Evolutionary conservation across 2,797 vertebrate species (phyloP).

Genomic region (Toxotes lorentzi): DNA sequence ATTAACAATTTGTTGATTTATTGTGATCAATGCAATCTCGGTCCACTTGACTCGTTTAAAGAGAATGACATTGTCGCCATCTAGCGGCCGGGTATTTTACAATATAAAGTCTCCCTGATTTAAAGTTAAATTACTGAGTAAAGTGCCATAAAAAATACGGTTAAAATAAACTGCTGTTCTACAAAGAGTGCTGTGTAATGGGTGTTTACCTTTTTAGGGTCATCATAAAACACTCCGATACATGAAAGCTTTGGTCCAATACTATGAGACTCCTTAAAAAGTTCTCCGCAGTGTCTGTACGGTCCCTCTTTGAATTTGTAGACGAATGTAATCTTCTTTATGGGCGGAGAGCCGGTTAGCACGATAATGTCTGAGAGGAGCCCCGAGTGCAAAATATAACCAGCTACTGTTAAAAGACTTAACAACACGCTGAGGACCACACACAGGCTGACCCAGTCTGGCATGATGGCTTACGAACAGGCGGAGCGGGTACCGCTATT

Average conservation of each 20-base stretch:
- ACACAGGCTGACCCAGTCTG: conserved; percentile 87
- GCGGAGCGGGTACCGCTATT: not conserved
- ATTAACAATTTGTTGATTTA: not conserved
- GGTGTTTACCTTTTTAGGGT: conserved; percentile 82
- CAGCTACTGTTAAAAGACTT: conserved; percentile 84
- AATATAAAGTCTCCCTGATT: not conserved
- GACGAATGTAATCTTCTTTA: conserved; percentile 90
- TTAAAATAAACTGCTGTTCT: not conserved
- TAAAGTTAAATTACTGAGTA: not conserved
- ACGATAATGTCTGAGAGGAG: conserved; percentile 87
- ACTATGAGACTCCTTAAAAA: conserved; percentile 90
- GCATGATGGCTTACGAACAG: conserved; percentile 73
- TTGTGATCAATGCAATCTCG: not conserved
- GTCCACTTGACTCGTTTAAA: not conserved
- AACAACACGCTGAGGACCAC: conserved; percentile 81
- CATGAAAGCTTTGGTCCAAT: conserved; percentile 88
- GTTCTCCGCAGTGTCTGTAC: conserved; percentile 84
- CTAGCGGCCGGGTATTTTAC: conserved; percentile 54
- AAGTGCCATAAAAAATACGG: not conserved
- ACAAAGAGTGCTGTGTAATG: not conserved
- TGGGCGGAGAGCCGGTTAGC: conserved; percentile 89
- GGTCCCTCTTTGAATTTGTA: conserved; percentile 92
- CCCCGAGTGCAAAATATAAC: conserved; percentile 88
- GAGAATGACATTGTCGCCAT: conserved; percentile 62
- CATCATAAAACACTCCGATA: conserved; percentile 90